Conservation (phyloP, 2,113 vertebrate species). For the Daubentonia madagascariensis region DNA sequence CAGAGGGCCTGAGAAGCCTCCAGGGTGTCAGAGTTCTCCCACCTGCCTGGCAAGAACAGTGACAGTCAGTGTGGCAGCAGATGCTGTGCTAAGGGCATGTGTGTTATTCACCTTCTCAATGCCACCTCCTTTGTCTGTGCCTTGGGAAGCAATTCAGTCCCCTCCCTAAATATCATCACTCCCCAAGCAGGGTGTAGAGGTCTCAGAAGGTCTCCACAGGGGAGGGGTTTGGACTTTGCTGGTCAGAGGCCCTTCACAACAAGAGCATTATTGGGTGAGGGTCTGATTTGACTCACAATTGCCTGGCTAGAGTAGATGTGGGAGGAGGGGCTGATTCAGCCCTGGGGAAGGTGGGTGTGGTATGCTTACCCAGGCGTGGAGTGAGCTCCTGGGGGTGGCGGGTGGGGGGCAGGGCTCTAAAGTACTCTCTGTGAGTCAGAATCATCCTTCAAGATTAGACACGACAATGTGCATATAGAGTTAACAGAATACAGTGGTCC, state of each 20-base stretch:
- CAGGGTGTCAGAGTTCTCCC: background rate
- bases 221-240: background rate
- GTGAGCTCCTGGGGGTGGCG: background rate
- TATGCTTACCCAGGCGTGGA: background rate
- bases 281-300: background rate
- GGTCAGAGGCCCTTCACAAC: background rate
- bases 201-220: background rate
- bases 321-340: background rate
- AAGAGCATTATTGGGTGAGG: background rate
- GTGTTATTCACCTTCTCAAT: background rate
- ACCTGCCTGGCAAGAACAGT: too few relatives aligned
- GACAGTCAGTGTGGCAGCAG: rapidly evolving
- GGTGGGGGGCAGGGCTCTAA: background rate
- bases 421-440: rapidly evolving
- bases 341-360: background rate
- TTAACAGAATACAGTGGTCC: background rate
- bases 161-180: background rate
- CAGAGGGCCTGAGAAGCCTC: background rate
- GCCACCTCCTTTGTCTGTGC: background rate
- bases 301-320: background rate
- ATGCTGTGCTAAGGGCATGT: too few relatives aligned
- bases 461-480: background rate
- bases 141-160: background rate
- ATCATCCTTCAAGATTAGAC: background rate
- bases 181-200: background rate